A percentile compares a stretch with the other conserved stretches of the same genome.
phyloP scores from a whole-genome alignment of 2,888 invertebrate species.

The Habroteleia sp. region DNA sequence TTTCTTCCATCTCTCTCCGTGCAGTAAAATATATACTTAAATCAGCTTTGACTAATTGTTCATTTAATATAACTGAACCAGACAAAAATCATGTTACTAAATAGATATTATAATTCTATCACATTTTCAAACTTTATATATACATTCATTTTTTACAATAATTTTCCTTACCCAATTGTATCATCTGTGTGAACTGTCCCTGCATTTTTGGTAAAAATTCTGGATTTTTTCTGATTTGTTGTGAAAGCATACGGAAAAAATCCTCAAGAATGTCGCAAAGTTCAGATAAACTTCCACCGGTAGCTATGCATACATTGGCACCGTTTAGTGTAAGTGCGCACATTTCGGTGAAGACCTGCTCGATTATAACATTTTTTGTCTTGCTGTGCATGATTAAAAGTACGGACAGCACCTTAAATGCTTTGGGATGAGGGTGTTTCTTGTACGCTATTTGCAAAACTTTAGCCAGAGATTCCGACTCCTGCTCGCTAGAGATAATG shows the following conservation, averaged over 20 bases:
- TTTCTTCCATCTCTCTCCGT: too few species aligned
- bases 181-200: constrained; percentile 79
- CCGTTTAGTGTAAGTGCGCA: constrained; percentile 75
- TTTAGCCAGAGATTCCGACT: not conserved
- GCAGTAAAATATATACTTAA: too few species aligned
- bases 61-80: too few species aligned
- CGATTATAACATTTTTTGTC: constrained; percentile 73
- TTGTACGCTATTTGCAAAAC: constrained; percentile 75
- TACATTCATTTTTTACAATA: too few species aligned
- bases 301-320: constrained; percentile 73
- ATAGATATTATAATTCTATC: too few species aligned
- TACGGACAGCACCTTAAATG: constrained; percentile 74
- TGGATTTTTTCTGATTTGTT: constrained; percentile 86
- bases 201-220: constrained; percentile 78
- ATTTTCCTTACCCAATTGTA: constrained; percentile 77
- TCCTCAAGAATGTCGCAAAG: constrained; percentile 87
- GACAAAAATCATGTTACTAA: too few species aligned
- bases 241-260: constrained; percentile 85
- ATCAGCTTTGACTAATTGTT: too few species aligned
- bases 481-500: constrained; percentile 1
- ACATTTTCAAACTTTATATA: too few species aligned
- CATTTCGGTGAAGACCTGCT: constrained; percentile 73
- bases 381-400: constrained; percentile 81
- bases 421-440: constrained; percentile 82
- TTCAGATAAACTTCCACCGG: constrained; percentile 82